Conservation (phyloP, 2,888 invertebrate species). For the Acronicta aceris region DNA sequence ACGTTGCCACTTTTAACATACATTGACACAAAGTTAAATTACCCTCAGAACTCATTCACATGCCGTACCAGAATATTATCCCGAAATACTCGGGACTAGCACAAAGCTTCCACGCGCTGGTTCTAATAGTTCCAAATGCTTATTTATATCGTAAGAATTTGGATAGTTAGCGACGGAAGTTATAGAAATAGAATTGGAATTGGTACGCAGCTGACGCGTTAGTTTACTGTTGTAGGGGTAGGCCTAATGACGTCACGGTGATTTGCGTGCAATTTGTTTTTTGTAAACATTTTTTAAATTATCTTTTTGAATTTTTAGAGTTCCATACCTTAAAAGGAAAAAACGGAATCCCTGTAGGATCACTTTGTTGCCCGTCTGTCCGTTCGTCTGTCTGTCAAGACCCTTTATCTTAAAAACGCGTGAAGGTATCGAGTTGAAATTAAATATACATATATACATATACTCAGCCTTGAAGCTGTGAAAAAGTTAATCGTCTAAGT, state of each 20-base stretch:
- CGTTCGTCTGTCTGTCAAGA: too few relatives aligned
- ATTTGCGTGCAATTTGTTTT: constrained; percentile 5
- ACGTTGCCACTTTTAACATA: not conserved
- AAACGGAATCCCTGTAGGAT: too few relatives aligned
- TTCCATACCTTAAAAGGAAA: too few relatives aligned
- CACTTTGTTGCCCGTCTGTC: too few relatives aligned
- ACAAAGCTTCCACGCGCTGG: constrained; percentile 35
- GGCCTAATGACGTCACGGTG: constrained; percentile 35
- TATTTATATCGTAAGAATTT: constrained; percentile 53
- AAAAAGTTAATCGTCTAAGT: too few relatives aligned
- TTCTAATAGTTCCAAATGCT: constrained; percentile 46
- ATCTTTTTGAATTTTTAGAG: too few relatives aligned
- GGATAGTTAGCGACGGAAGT: constrained; percentile 54
- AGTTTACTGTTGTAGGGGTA: constrained; percentile 44
- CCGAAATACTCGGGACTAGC: constrained; percentile 13
- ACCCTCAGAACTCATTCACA: constrained; percentile 23
- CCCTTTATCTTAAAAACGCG: too few relatives aligned
- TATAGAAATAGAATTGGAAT: constrained; percentile 43
- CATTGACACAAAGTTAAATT: constrained; percentile 5
- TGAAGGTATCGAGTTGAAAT: too few relatives aligned
- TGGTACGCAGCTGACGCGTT: constrained; percentile 52
- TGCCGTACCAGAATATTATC: constrained; percentile 9
- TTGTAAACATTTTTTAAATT: too few relatives aligned
- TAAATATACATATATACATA: too few relatives aligned
- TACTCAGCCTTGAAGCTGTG: too few relatives aligned